phyloP scores from a whole-genome alignment of 2,113 vertebrate species.

The Varanus salvator region DNA sequence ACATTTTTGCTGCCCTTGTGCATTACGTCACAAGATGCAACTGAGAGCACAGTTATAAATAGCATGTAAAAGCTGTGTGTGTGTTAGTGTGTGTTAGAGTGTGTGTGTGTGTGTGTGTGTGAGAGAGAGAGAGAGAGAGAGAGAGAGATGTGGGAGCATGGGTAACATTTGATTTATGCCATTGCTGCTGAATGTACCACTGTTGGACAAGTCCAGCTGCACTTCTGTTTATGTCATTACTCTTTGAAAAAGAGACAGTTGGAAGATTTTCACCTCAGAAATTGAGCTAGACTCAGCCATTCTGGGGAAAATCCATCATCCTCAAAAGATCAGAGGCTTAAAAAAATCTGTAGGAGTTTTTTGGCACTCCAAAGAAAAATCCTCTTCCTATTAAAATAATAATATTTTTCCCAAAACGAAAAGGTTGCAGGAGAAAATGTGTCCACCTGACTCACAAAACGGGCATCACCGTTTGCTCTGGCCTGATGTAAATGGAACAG shows the following conservation, averaged over 20 bases:
- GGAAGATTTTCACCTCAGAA: constrained; percentile 49
- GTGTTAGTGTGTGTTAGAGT: no score
- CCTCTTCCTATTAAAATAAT: not conserved
- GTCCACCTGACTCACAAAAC: constrained; percentile 48
- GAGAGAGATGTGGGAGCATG: not conserved
- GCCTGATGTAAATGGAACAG: constrained; percentile 46
- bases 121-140: no score
- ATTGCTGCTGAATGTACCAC: constrained; percentile 33
- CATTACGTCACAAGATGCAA: not conserved
- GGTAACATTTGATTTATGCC: constrained; percentile 68
- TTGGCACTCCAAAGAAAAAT: not conserved
- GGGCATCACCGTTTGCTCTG: constrained; percentile 23
- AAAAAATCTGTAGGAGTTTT: constrained; percentile 47
- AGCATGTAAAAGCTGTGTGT: constrained; percentile 34
- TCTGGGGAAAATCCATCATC: constrained; percentile 61
- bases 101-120: no score
- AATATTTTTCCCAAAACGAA: constrained; percentile 10
- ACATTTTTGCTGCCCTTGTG: not conserved
- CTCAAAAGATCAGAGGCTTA: constrained; percentile 59
- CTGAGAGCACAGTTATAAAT: constrained; percentile 18
- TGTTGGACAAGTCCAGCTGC: constrained; percentile 55
- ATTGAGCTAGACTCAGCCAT: constrained; percentile 62
- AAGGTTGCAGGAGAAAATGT: constrained; percentile 49
- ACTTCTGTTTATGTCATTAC: constrained; percentile 64
- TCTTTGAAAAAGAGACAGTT: constrained; percentile 62